These are phyloP conservation scores for Drosophila pseudoobscura DNA, from an alignment of 1,140 invertebrate species.

Conservation along the genomic window DNA sequence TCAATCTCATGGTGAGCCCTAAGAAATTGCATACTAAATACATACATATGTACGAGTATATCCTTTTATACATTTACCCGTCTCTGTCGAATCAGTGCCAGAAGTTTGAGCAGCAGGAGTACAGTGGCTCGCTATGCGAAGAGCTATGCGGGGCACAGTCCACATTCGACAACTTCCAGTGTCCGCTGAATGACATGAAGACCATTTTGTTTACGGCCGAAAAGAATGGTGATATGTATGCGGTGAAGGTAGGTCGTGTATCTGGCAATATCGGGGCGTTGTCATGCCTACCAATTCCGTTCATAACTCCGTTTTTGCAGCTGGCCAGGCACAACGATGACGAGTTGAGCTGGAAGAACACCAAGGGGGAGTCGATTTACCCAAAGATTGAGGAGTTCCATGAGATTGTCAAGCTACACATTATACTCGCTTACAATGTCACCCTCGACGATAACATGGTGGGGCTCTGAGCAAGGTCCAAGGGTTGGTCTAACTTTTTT, in stretches of 20 bases:
- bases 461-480: background rate
- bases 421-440: conserved; percentile 77
- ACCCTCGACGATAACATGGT: conserved; percentile 82
- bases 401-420: conserved; percentile 76
- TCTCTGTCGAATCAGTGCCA: conserved; percentile 50
- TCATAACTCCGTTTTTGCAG: conserved; percentile 20
- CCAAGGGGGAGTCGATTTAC: conserved; percentile 61
- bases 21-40: background rate
- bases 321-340: conserved; percentile 70
- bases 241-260: conserved; percentile 71
- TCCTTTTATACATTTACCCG: background rate
- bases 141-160: conserved; percentile 64
- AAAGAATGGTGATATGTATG: conserved; percentile 74
- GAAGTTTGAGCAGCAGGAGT: conserved; percentile 69
- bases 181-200: conserved; percentile 70
- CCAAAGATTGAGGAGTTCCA: conserved; percentile 79
- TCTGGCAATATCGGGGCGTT: conserved; percentile 11
- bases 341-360: conserved; percentile 72
- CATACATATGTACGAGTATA: too few species aligned
- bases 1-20: conserved; percentile 66
- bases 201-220: conserved; percentile 75
- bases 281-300: conserved; percentile 13
- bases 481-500: background rate
- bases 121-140: conserved; percentile 73
- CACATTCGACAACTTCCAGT: conserved; percentile 73